Base-by-base conservation (phyloP, 1,140 invertebrate genomes). In the Mactra quadrangularis region DNA sequence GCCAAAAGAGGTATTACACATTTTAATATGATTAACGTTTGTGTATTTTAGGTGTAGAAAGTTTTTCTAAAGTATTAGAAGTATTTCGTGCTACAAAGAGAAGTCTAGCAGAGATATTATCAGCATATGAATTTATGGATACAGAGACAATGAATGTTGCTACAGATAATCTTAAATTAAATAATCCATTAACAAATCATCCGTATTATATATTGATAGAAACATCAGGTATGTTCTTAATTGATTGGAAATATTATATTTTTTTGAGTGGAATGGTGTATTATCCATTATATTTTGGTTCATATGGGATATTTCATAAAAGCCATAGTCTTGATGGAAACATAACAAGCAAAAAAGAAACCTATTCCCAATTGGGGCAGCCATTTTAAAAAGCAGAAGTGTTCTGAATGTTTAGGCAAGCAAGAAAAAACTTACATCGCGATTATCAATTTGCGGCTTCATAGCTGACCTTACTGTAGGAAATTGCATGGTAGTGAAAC, bases 111-210 rank as follows among this genome's bases (percentile, higher is more conserved):
- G 98, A 99, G 94, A 97, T 98, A 82, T 92, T 99, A 25, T 98
- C 98, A 29, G 97, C 98, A 0, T 98, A 97, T 93, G 98, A 99
- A 94, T 95, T 99, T 93, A 96, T 99, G 75, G 98, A 99, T 92
- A 93, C 93, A 29, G 84, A 89, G n/a, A 95, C 96, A 0, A 91
- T 97, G 85, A 93, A 94, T 7, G 93, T 95, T 57, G 95, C 95
- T 1, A 94, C 93, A 0, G 88, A 93, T 13, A 94, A 96, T 86
- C 94, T 96, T 17, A 95, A 95, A n/a, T 83, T 97, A 95, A 29
- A 94, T 95, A 29, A 79, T 57, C 92, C 92, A 2, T 77, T 92
- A 2, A 31, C 76, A 7, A 79, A 88, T 22, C 95, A 95, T 91
- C 96, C 96, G 2, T 99, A 98, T 93, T 99, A 99, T 90, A 95